Evolutionary conservation across 2,797 vertebrate species (phyloP), one percentile per base, ranked within the genome.

Genomic region (Pogoniulus pusillus): DNA sequence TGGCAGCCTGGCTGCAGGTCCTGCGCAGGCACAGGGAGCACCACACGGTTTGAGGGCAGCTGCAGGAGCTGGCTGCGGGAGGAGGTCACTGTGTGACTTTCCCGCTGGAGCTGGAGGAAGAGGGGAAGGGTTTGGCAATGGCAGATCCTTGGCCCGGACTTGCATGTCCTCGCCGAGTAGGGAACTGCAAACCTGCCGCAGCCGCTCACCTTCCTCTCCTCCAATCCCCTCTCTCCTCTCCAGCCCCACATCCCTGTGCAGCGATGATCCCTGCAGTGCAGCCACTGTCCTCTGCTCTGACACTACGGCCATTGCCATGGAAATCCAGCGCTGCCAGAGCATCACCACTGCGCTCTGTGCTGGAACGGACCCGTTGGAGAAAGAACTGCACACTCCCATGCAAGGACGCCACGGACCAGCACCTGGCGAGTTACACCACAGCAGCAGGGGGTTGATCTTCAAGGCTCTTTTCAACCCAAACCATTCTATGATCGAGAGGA

Each of bases 401-500:
- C 2, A 2, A 54, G 9, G 22, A 30, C 0, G 0, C 37, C 54
- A 30, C 3, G 1, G 27, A 18, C 1, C 55, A 35, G 23, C 60
- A 54, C 0, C 0, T 12, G 12, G 35, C 1, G 16, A 69, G 7
- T 34, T 55, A 26, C 3, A 2, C 4, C 1, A 1, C 0, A 4
- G 45, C 47, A 49, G 47, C 47, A 49, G 22, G 20, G 47, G 47
- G 22, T 24, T 49, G 47, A 49, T 49, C 47, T 23, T 49, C 24
- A 49, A 49, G 47, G 47, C 24, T 47, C 11, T 49, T 49, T 49
- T 22, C 45, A 49, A 49, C 47, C 12, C 47, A 49, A 49, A 49
- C 47, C 47, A 49, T 49, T 23, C 47, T 49, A 23, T 47, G 41
- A 57, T 22, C 8, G 9, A 54, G 6, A 30, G 30, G 22, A 69